Base-by-base conservation (phyloP, 2,113 vertebrate genomes). In the Dissostichus mawsoni region DNA sequence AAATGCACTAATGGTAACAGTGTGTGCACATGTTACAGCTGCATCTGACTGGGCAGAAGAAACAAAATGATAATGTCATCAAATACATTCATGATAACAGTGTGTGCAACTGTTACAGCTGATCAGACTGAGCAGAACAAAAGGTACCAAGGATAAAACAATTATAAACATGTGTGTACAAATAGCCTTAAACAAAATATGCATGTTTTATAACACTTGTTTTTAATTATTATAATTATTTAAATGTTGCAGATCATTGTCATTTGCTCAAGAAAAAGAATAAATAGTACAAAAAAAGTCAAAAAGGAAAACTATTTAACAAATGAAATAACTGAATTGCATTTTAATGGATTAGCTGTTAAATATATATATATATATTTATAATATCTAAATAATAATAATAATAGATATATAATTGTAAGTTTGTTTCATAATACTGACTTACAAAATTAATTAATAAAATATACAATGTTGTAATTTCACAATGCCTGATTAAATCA, bases 1-100 rank as follows among this genome's bases (percentile, higher is more conserved):
- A 69, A 58, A 69, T 55, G 25, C 2, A 75, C 11, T 36, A 14
- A 41, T 47, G 14, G 23, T 59, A 47, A 16, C 53, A 58, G 20
- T 11, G 16, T 61, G 12, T 8, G 25, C 61, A 75, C 29, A 25
- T 72, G 36, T 5, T 59, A 41, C 79, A 71, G 69, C 74, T 71
- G 68, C 52, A 47, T 58, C 17, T 11, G 25, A 77, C 66, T 17
- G 51, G 47, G 57, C 83, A 70, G 50, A 48, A 18, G 23, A 48
- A 61, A 5, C 36, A 23, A 23, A 23, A 1, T 29, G 10, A 41
- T 4, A 0, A 45, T 10, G 11, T 9, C 44, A 45, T 69, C 56
- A 67, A 59, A 67, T 51, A 53, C 1, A 74, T 9, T 55, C 13
- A 41, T 41, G 12, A 18, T 57, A 65, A 25, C 41, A 57, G n/a